Percentiles rank a stretch among this genome's conserved stretches.
Evolutionary conservation across 2,888 invertebrate genomes (phyloP).

Genomic region (Tipula helvola): DNA sequence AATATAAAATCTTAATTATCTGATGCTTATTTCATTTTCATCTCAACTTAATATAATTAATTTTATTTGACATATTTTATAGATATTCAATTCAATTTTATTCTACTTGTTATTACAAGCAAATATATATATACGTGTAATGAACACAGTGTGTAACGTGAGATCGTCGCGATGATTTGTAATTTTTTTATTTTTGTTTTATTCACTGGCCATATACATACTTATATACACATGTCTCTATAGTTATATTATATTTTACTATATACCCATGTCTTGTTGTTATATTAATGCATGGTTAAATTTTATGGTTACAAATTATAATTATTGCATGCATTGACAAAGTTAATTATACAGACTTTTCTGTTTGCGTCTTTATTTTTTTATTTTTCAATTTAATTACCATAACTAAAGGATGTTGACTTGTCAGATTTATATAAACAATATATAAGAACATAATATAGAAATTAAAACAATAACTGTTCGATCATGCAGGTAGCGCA

Average conservation of each 20-base stretch:
- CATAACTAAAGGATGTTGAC: conserved; percentile 4
- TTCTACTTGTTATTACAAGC: neutral
- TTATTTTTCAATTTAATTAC: neutral
- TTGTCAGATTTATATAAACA: neutral
- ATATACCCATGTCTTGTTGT: neutral
- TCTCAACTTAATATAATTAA: neutral
- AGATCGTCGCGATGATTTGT: neutral
- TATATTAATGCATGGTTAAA: neutral
- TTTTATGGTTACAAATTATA: neutral
- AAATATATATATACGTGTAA: neutral
- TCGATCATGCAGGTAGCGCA: neutral
- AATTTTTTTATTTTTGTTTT: neutral
- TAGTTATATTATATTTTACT: neutral
- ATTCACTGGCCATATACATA: neutral
- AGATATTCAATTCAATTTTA: conserved; percentile 4
- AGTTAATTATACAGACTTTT: neutral
- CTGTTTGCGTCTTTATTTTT: neutral
- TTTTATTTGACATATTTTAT: neutral
- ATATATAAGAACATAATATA: neutral
- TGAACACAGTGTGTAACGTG: neutral
- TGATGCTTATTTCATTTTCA: neutral
- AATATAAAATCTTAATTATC: conserved; percentile 1
- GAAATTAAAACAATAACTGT: neutral
- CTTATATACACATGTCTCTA: neutral
- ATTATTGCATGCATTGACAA: conserved; percentile 4